A percentile compares a stretch with the other conserved stretches of the same genome.
Conservation (phyloP, 2,113 vertebrate species). For the Oreochromis tanganicae region DNA sequence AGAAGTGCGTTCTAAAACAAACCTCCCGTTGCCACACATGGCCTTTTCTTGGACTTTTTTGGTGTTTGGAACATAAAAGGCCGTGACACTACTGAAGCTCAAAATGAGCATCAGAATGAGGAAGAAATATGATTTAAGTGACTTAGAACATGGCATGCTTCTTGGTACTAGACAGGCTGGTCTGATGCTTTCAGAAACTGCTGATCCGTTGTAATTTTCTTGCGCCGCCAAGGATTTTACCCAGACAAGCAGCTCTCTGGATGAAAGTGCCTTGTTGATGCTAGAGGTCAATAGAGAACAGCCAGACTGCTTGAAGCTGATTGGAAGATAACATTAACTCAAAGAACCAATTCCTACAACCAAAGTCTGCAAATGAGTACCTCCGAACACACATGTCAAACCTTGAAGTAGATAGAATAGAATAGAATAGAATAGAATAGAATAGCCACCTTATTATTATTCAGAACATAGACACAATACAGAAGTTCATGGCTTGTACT, state of each 20-base stretch:
- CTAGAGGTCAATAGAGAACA: neutral
- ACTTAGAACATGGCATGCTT: neutral
- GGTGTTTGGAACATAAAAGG: no score
- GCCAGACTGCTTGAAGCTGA: neutral
- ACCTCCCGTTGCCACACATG: no score
- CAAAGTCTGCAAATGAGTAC: neutral
- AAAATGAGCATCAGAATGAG: neutral
- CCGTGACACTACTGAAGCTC: neutral
- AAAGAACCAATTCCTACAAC: neutral
- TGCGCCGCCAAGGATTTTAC: neutral
- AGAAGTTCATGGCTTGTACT: neutral
- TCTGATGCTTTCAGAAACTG: neutral
- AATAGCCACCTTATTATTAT: neutral
- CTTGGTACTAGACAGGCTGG: neutral
- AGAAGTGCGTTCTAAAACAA: no score
- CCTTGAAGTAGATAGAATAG: neutral
- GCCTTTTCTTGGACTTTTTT: no score
- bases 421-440: neutral
- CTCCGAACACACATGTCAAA: neutral
- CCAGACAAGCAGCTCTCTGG: neutral
- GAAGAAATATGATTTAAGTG: neutral
- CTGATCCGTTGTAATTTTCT: neutral
- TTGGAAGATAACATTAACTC: neutral
- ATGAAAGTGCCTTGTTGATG: neutral
- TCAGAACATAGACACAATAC: neutral